Percentiles rank a stretch among this genome's conserved stretches.
Conservation (phyloP, 2,888 invertebrate genomes). For the Eupithecia subfuscata region DNA sequence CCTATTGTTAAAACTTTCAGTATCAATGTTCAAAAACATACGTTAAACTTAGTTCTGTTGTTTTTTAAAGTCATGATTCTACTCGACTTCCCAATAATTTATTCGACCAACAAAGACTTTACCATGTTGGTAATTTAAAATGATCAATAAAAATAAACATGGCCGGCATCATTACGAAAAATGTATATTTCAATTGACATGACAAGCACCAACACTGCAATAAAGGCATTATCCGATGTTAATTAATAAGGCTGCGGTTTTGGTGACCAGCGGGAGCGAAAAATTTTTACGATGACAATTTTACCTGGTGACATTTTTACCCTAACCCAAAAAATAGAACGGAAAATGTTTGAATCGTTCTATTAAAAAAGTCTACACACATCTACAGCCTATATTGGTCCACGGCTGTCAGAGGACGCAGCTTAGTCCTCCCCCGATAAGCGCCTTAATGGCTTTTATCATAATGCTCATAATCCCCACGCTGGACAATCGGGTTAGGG, state of each 20-base stretch:
- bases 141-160: constrained; percentile 2
- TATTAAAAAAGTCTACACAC: not conserved
- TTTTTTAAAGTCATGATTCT: not conserved
- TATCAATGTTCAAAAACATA: no score
- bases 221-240: not conserved
- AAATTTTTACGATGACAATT: no score
- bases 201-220: constrained; percentile 21
- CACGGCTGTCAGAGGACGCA: no score
- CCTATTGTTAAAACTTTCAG: no score
- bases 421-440: no score
- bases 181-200: constrained; percentile 45
- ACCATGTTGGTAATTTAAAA: not conserved
- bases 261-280: not conserved
- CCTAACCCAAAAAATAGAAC: no score
- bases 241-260: not conserved
- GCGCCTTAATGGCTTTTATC: no score
- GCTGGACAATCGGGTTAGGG: no score
- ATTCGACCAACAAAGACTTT: not conserved
- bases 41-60: not conserved
- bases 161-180: constrained; percentile 10
- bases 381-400: no score
- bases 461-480: no score
- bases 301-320: no score
- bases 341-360: not conserved
- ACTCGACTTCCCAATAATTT: not conserved